A percentile compares a stretch with the other conserved stretches of the same genome.
These are phyloP conservation scores for Oryzaephilus surinamensis DNA, from an alignment of 1,140 invertebrate genomes.

Conservation along the genomic window DNA sequence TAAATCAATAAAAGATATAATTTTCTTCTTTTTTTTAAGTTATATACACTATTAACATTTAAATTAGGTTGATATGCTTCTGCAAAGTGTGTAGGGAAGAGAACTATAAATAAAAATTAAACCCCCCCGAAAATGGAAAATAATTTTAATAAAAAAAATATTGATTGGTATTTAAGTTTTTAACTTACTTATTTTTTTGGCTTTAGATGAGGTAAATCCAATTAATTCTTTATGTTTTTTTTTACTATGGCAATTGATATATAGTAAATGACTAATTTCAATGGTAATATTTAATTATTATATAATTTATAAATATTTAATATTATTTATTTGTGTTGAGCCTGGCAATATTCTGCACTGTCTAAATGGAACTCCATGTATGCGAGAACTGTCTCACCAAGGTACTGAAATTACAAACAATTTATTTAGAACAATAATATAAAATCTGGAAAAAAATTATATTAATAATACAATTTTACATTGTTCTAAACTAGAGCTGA, in stretches of 20 bases:
- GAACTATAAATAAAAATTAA: slow-evolving; percentile 15
- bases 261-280: slow-evolving; percentile 18
- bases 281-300: slow-evolving; percentile 12
- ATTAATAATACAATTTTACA: too few species aligned
- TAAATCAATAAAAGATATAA: slow-evolving; percentile 16
- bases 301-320: slow-evolving; percentile 12
- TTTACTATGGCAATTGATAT: slow-evolving; percentile 22
- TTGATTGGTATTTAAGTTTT: neutral
- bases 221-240: too few species aligned
- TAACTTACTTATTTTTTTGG: slow-evolving; percentile 23
- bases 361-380: slow-evolving; percentile 96
- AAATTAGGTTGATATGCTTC: slow-evolving; percentile 19
- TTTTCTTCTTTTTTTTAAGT: slow-evolving; percentile 13
- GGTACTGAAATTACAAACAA: slow-evolving; percentile 30
- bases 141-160: neutral
- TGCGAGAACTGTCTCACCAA: slow-evolving; percentile 42
- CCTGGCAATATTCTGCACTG: slow-evolving; percentile 92
- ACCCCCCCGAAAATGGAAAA: too few species aligned
- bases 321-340: slow-evolving; percentile 94
- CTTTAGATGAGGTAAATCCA: slow-evolving; percentile 24
- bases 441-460: too few species aligned
- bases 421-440: too few species aligned
- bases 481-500: too few species aligned
- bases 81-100: slow-evolving; percentile 21
- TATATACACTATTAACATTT: slow-evolving; percentile 18